Evolutionary conservation across 1,140 invertebrate species (phyloP).

Genomic region (Paralvinella palmiformis): DNA sequence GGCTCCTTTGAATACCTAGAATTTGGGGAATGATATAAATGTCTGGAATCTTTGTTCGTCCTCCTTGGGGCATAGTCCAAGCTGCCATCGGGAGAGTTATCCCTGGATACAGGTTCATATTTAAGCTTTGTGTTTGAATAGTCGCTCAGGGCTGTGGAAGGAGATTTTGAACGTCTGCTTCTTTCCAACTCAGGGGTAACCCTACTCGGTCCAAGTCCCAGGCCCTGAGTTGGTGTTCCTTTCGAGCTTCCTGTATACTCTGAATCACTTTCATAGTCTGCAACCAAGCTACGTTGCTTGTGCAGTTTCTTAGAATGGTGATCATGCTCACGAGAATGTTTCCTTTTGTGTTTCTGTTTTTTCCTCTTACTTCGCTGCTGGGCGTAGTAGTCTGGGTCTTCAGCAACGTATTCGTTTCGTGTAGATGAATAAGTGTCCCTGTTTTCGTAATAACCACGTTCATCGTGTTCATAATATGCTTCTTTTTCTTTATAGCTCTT

Average conservation of each 20-base stretch:
- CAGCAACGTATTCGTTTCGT: too few relatives aligned
- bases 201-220: conserved; percentile 21
- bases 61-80: too few relatives aligned
- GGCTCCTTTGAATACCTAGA: too few relatives aligned
- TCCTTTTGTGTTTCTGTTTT: conserved; percentile 5
- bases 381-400: too few relatives aligned
- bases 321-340: conserved; percentile 6
- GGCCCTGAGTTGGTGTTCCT: conserved; percentile 27
- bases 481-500: not conserved
- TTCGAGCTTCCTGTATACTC: too few relatives aligned
- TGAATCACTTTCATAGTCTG: conserved; percentile 44
- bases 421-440: too few relatives aligned
- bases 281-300: conserved; percentile 25
- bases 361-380: too few relatives aligned
- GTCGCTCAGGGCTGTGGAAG: conserved; percentile 27
- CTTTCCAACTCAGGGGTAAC: conserved; percentile 19
- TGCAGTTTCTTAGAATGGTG: not conserved
- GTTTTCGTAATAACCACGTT: too few relatives aligned
- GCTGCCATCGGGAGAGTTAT: too few relatives aligned
- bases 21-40: too few relatives aligned
- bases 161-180: conserved; percentile 28
- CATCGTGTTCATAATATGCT: not conserved
- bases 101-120: not conserved
- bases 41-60: too few relatives aligned
- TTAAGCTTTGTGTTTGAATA: not conserved